Percentiles rank a stretch among this genome's conserved stretches.
phyloP scores from a whole-genome alignment of 2,113 vertebrate genomes.

The Camelus dromedarius region DNA sequence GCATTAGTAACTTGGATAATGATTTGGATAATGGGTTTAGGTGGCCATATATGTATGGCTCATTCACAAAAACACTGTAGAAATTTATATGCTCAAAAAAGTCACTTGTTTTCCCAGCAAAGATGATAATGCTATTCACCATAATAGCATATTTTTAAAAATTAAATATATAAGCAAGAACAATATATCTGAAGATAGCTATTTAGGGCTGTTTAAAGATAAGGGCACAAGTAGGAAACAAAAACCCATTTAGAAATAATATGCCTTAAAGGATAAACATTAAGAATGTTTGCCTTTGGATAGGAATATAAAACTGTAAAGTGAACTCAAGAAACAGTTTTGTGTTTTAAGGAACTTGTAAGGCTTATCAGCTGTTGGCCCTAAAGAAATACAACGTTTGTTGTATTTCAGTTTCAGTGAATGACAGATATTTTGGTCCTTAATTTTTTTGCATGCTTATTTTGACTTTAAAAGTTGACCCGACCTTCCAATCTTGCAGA shows the following conservation, averaged over 20 bases:
- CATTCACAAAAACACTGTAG: neutral
- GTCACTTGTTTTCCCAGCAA: neutral
- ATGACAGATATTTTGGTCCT: neutral
- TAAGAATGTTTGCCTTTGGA: conserved; percentile 2
- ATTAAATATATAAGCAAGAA: conserved; percentile 9
- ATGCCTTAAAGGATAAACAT: neutral
- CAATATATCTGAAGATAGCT: neutral
- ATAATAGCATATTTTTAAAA: neutral
- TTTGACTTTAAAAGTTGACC: conserved; percentile 14
- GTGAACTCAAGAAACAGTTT: neutral
- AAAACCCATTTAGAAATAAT: conserved; percentile 7
- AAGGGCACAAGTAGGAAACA: neutral
- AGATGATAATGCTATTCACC: conserved; percentile 18
- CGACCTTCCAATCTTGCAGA: neutral
- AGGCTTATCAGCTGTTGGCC: neutral
- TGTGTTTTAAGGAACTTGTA: conserved; percentile 17
- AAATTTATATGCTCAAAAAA: neutral
- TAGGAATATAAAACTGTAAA: conserved; percentile 8
- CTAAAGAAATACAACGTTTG: neutral
- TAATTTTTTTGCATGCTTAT: neutral
- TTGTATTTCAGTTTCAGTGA: neutral
- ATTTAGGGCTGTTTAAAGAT: neutral
- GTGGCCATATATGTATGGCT: neutral
- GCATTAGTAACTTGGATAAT: neutral
- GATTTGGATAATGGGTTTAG: neutral